These are phyloP conservation scores for Apaloderma vittatum DNA, from an alignment of 2,113 vertebrate genomes.

Conservation along the genomic window DNA sequence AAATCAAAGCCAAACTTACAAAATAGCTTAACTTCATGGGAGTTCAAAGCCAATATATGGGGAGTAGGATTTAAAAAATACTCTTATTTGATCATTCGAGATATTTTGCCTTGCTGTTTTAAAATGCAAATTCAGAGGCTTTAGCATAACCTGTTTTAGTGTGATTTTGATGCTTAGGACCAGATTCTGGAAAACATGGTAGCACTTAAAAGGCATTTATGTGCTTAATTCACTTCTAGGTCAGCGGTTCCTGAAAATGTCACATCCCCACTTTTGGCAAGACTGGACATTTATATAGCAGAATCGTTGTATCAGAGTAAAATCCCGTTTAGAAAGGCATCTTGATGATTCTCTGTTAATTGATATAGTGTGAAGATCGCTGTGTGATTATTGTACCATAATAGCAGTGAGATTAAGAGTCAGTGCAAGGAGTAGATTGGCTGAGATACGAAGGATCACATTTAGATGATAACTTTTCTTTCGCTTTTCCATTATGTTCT, in stretches of 20 bases:
- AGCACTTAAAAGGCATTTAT: not conserved
- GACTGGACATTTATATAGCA: not conserved
- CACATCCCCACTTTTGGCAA: not conserved
- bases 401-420: not conserved
- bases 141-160: not conserved
- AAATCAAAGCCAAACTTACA: slow-evolving; percentile 13
- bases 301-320: not conserved
- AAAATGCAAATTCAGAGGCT: not conserved
- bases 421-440: not conserved
- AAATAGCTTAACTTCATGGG: not conserved
- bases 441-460: not conserved
- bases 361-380: not conserved
- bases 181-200: not conserved
- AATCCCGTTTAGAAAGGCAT: not conserved
- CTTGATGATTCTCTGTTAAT: not conserved
- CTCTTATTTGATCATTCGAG: not conserved
- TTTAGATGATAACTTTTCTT: not conserved
- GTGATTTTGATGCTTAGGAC: not conserved
- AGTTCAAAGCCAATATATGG: not conserved
- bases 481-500: not conserved
- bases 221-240: not conserved
- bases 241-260: not conserved
- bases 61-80: not conserved
- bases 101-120: not conserved
- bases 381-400: not conserved